phyloP scores from a whole-genome alignment of 2,888 invertebrate species.

The Chrysolina haemoptera region DNA sequence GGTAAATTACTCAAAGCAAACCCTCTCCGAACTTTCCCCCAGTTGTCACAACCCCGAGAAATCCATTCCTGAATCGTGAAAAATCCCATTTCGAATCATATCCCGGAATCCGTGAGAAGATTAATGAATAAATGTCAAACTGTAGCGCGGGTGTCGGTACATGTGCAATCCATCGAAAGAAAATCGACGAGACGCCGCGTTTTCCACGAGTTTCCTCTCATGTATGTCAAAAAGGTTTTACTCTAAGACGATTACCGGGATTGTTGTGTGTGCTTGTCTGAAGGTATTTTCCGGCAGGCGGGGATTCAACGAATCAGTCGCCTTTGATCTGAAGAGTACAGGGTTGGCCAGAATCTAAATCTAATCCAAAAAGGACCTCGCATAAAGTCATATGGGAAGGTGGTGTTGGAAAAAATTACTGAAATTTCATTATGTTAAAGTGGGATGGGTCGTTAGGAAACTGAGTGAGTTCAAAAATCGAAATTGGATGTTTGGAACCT shows the following conservation, averaged over 20 bases:
- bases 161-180: slow-evolving; percentile 17
- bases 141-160: not conserved
- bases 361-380: no score
- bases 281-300: slow-evolving; percentile 6
- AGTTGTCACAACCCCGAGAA: slow-evolving; percentile 27
- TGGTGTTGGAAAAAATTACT: no score
- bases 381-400: no score
- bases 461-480: no score
- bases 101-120: slow-evolving; percentile 41
- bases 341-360: no score
- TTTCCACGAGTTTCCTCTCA: slow-evolving; percentile 23
- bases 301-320: slow-evolving; percentile 9
- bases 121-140: slow-evolving; percentile 40
- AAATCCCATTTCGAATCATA: slow-evolving; percentile 33
- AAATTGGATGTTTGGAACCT: no score
- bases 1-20: not conserved
- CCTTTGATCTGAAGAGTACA: not conserved
- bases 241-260: slow-evolving; percentile 16
- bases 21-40: slow-evolving; percentile 4
- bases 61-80: slow-evolving; percentile 37
- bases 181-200: slow-evolving; percentile 32
- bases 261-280: slow-evolving; percentile 20
- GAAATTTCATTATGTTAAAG: no score
- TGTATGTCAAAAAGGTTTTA: not conserved
- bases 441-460: no score